Evolutionary conservation across 2,113 vertebrate genomes (phyloP).

Genomic region (Alligator sinensis): DNA sequence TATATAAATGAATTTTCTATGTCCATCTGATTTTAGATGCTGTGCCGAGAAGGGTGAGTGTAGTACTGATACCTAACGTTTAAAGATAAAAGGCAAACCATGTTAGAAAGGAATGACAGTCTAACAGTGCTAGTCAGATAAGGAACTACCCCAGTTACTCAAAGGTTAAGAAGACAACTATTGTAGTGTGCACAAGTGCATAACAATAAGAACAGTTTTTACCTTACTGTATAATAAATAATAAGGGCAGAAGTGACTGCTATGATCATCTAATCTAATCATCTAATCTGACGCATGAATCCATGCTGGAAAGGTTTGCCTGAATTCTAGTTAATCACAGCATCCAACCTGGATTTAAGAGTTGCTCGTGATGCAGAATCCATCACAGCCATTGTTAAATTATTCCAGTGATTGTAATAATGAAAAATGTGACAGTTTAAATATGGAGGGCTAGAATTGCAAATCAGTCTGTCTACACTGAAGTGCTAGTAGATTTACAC

Average conservation of each 20-base stretch:
- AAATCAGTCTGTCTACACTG: not conserved
- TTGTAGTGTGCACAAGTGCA: not conserved
- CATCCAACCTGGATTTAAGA: not conserved
- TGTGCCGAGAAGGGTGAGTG: not conserved
- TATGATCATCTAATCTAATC: too few relatives aligned
- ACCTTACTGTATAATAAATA: not conserved
- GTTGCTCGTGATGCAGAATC: not conserved
- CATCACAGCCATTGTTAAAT: not conserved
- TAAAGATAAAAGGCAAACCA: constrained; percentile 23
- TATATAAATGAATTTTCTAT: not conserved
- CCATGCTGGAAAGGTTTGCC: not conserved
- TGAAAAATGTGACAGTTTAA: not conserved
- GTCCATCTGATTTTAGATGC: not conserved
- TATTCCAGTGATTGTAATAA: not conserved
- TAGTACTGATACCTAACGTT: constrained; percentile 5
- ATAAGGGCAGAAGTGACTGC: not conserved
- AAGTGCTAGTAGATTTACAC: not conserved
- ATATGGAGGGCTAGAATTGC: too few relatives aligned
- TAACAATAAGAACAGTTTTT: not conserved
- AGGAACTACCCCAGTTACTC: not conserved
- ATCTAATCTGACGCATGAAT: not conserved
- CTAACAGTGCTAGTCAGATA: not conserved
- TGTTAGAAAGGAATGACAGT: not conserved
- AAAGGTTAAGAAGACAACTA: constrained; percentile 3
- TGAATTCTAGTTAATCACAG: not conserved